These are phyloP conservation scores for Eretmocerus hayati DNA, from an alignment of 2,888 invertebrate genomes.

Conservation along the genomic window DNA sequence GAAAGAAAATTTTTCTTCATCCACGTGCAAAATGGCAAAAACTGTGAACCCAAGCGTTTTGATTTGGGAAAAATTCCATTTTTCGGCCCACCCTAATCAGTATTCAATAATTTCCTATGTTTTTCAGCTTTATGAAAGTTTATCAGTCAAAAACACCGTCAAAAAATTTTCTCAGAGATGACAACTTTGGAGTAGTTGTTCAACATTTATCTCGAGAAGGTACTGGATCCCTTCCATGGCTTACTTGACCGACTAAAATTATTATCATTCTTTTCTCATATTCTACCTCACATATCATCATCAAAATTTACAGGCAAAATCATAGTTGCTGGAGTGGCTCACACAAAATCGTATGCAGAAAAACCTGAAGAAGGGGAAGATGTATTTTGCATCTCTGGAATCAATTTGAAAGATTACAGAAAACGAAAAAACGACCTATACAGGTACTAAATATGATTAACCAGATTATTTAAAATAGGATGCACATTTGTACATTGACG, in stretches of 20 bases:
- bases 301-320: slow-evolving; percentile 31
- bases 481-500: not conserved
- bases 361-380: slow-evolving; percentile 43
- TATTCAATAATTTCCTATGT: slow-evolving; percentile 3
- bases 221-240: no score
- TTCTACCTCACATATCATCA: slow-evolving; percentile 2
- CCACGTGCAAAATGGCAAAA: no score
- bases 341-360: slow-evolving; percentile 31
- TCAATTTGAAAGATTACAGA: slow-evolving; percentile 50
- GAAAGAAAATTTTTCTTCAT: no score
- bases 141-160: slow-evolving; percentile 32
- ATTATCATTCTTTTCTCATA: not conserved
- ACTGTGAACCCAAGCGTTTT: no score
- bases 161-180: slow-evolving; percentile 35
- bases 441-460: slow-evolving; percentile 36
- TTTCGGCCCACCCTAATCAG: no score
- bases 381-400: slow-evolving; percentile 49
- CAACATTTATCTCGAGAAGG: slow-evolving; percentile 40
- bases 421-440: slow-evolving; percentile 52
- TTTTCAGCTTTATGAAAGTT: slow-evolving; percentile 37
- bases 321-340: slow-evolving; percentile 45
- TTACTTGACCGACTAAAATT: slow-evolving; percentile 1
- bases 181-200: slow-evolving; percentile 37
- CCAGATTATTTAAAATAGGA: not conserved
- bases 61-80: no score